A percentile compares a stretch with the other conserved stretches of the same genome.
phyloP scores from a whole-genome alignment of 2,888 invertebrate species.

The Meteorus cinctellus region DNA sequence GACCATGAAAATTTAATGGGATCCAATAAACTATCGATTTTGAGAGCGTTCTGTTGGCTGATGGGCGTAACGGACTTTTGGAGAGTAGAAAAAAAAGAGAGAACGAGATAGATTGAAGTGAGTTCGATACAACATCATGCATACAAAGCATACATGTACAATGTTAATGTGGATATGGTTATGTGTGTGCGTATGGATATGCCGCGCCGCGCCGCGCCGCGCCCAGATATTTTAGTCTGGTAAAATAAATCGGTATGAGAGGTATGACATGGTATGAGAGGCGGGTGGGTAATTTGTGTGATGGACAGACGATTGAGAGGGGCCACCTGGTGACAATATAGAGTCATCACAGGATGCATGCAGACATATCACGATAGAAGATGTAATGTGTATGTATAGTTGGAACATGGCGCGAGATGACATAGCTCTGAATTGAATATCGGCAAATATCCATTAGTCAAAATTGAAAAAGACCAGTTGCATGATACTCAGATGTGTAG shows the following conservation, averaged over 20 bases:
- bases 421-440: conserved; percentile 55
- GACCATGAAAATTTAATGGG: conserved; percentile 60
- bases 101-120: background rate
- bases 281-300: conserved; percentile 68
- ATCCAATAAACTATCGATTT: conserved; percentile 66
- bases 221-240: conserved; percentile 53
- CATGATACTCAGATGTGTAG: background rate
- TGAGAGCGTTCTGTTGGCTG: conserved; percentile 40
- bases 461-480: conserved; percentile 59
- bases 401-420: conserved; percentile 41
- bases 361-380: conserved; percentile 25
- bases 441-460: conserved; percentile 63
- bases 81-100: background rate
- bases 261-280: conserved; percentile 62
- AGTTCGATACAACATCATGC: conserved; percentile 23
- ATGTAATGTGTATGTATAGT: conserved; percentile 55
- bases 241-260: conserved; percentile 69
- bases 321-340: conserved; percentile 56
- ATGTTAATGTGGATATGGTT: conserved; percentile 23
- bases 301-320: conserved; percentile 59
- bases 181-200: conserved; percentile 40
- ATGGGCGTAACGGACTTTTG: conserved; percentile 39
- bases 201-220: conserved; percentile 27
- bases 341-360: conserved; percentile 63
- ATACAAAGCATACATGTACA: conserved; percentile 30